Evolutionary conservation across 2,888 invertebrate genomes (phyloP).

Genomic region (Conomelus anceps): DNA sequence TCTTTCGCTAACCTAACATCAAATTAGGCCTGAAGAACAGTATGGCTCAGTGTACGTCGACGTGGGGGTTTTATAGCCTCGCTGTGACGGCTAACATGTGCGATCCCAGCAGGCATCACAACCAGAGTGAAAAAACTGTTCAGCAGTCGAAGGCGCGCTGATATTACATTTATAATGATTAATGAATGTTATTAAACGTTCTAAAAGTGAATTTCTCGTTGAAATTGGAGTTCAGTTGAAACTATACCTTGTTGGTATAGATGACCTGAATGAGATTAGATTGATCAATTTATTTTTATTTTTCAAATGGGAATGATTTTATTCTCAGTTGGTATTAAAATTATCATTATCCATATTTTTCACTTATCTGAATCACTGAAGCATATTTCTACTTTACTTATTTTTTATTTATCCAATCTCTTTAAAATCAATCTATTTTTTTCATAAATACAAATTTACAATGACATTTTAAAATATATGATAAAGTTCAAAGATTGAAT

Average conservation of each 20-base stretch:
- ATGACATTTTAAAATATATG: too few relatives aligned
- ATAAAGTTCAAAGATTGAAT: too few relatives aligned
- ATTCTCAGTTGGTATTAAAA: neutral
- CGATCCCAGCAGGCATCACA: neutral
- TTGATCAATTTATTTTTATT: neutral
- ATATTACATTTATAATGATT: neutral
- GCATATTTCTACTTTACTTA: too few relatives aligned
- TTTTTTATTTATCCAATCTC: too few relatives aligned
- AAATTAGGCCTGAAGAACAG: neutral
- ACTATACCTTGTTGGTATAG: neutral
- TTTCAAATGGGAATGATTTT: neutral
- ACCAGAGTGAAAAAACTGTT: neutral
- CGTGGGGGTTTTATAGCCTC: neutral
- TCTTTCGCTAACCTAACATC: neutral
- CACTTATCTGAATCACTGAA: too few relatives aligned
- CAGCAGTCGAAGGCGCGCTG: neutral
- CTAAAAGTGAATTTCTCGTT: neutral
- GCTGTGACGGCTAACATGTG: neutral
- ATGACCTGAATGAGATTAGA: too few relatives aligned
- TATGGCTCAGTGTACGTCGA: too few relatives aligned
- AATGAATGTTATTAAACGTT: neutral
- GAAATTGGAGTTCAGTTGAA: neutral
- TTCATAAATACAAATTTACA: too few relatives aligned
- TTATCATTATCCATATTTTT: neutral
- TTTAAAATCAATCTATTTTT: too few relatives aligned